Percentiles rank a stretch among this genome's conserved stretches.
Evolutionary conservation across 2,797 vertebrate genomes (phyloP).

Genomic region (Peromyscus aztecus): DNA sequence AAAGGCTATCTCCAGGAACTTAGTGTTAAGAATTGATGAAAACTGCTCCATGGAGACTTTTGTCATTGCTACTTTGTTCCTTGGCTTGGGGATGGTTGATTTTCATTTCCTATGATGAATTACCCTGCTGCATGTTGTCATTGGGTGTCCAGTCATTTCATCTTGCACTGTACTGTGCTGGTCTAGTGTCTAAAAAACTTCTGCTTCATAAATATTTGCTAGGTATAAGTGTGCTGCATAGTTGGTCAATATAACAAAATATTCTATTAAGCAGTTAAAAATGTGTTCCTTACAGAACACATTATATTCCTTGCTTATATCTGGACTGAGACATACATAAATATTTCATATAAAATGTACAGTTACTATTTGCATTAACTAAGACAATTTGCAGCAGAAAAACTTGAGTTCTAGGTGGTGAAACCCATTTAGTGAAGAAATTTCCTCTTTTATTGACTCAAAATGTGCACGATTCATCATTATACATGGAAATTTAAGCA

Average conservation of each 20-base stretch:
- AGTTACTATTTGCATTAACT: conserved; percentile 14
- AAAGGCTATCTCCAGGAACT: neutral
- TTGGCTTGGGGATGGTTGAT: neutral
- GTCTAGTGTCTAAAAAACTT: neutral
- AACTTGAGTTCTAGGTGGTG: neutral
- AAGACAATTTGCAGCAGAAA: neutral
- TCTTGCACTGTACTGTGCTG: neutral
- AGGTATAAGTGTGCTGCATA: neutral
- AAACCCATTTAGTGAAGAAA: neutral
- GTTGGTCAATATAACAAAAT: neutral
- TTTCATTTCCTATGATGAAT: conserved; percentile 19
- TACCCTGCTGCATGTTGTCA: neutral
- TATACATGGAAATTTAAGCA: neutral
- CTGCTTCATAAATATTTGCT: neutral
- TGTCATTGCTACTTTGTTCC: neutral
- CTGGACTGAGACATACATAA: neutral
- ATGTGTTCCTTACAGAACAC: neutral
- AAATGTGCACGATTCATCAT: conserved; percentile 35
- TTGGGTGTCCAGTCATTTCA: neutral
- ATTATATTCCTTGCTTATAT: neutral
- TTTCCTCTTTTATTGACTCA: conserved; percentile 18
- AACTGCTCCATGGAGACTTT: neutral
- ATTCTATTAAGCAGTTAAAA: neutral
- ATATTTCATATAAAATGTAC: neutral
- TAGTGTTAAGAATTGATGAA: neutral